A percentile compares a stretch with the other conserved stretches of the same genome.
phyloP scores from a whole-genome alignment of 2,888 invertebrate species.

The Patella caerulea region DNA sequence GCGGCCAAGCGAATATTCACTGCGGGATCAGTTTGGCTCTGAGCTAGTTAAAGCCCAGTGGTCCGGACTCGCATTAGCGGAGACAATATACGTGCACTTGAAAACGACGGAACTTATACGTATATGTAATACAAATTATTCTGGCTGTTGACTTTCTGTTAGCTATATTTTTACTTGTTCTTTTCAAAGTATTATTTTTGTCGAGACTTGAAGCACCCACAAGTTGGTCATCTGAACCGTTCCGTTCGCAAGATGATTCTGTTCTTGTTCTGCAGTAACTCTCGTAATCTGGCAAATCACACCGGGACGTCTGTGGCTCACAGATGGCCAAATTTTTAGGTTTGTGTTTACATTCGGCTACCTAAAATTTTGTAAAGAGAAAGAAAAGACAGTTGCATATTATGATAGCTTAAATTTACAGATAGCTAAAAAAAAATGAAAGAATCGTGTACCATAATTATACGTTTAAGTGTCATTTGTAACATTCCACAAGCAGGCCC shows the following conservation, averaged over 20 bases:
- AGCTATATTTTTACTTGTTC: slow-evolving; percentile 30
- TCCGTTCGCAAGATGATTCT: slow-evolving; percentile 71
- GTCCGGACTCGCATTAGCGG: no score
- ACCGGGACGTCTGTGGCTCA: slow-evolving; percentile 67
- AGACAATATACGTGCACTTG: no score
- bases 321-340: no score
- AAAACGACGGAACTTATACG: not conserved
- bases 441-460: no score
- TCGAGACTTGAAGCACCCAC: not conserved
- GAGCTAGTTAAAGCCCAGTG: no score
- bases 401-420: not conserved
- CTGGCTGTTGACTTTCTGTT: slow-evolving; percentile 42
- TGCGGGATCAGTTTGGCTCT: no score
- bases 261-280: slow-evolving; percentile 82
- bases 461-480: no score
- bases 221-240: not conserved
- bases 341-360: slow-evolving; percentile 74
- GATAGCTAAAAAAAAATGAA: no score
- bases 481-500: no score
- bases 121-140: slow-evolving; percentile 29
- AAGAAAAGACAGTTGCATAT: not conserved
- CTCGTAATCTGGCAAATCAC: slow-evolving; percentile 78
- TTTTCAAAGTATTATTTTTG: slow-evolving; percentile 11
- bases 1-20: no score
- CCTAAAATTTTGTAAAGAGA: slow-evolving; percentile 63